Conservation (phyloP, 1,140 invertebrate species). For the Leptinotarsa defecta region DNA sequence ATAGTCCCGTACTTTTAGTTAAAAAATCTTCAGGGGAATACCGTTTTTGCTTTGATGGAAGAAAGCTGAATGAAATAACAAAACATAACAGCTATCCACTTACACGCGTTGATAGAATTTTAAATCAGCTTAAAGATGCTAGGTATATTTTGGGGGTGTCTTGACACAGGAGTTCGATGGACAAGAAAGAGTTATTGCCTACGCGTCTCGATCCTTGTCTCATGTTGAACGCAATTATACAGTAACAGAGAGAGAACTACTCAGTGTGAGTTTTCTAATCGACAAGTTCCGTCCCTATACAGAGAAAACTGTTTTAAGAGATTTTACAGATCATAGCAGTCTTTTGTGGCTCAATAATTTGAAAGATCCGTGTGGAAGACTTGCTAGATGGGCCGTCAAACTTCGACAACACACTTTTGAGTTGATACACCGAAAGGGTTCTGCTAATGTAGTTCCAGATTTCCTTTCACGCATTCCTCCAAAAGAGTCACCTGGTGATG, state of each 20-base stretch:
- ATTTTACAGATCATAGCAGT: conserved; percentile 56
- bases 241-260: conserved; percentile 57
- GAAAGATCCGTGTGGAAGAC: background rate
- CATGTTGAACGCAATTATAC: conserved; percentile 55
- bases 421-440: background rate
- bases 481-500: background rate
- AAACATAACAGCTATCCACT: conserved; percentile 41
- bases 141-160: conserved; percentile 40
- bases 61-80: conserved; percentile 45
- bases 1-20: conserved; percentile 2
- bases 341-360: conserved; percentile 36
- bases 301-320: conserved; percentile 49
- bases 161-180: conserved; percentile 33
- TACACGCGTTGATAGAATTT: background rate
- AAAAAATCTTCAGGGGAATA: conserved; percentile 33
- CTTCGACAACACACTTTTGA: background rate
- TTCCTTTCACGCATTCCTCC: background rate
- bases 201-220: conserved; percentile 52
- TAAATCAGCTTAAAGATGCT: conserved; percentile 38
- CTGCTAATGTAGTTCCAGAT: background rate
- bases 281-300: conserved; percentile 56
- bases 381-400: background rate
- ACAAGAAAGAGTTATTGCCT: conserved; percentile 23
- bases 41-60: conserved; percentile 1
- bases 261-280: conserved; percentile 56